Conservation (phyloP, 2,888 invertebrate species). For the Tribolium freemani region DNA sequence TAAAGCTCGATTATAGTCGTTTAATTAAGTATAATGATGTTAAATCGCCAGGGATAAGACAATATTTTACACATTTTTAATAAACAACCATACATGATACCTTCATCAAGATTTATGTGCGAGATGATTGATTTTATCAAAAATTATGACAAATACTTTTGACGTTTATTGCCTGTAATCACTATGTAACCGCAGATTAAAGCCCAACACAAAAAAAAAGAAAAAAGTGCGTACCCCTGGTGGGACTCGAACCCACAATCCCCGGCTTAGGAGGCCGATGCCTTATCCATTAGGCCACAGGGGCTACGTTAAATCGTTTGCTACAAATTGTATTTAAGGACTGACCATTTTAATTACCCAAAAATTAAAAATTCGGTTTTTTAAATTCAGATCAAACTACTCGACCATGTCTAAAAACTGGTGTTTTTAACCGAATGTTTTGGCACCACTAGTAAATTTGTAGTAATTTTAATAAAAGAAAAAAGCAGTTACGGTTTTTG, state of each 20-base stretch:
- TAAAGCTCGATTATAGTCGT: slow-evolving; percentile 28
- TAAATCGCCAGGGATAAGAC: slow-evolving; percentile 11
- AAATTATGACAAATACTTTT: background rate
- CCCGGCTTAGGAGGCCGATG: slow-evolving; percentile 89
- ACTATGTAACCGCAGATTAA: slow-evolving; percentile 2
- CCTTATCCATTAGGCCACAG: slow-evolving; percentile 89
- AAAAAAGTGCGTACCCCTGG: slow-evolving; percentile 76
- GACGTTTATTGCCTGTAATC: slow-evolving; percentile 20
- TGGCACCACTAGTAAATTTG: too few species aligned
- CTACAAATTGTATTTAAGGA: background rate
- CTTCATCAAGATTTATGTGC: slow-evolving; percentile 3
- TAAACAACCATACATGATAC: background rate
- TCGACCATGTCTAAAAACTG: too few species aligned
- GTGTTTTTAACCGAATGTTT: too few species aligned
- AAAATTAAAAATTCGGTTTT: background rate
- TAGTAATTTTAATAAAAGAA: background rate
- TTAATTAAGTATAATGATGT: slow-evolving; percentile 33
- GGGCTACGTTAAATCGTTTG: slow-evolving; percentile 68
- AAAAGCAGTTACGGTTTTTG: background rate
- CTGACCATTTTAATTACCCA: background rate
- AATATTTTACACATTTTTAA: slow-evolving; percentile 21
- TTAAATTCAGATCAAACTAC: too few species aligned
- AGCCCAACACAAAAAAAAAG: background rate
- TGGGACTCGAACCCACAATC: slow-evolving; percentile 90
- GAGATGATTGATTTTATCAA: slow-evolving; percentile 29